These are phyloP conservation scores for Apotomis turbidana DNA, from an alignment of 2,888 invertebrate species.

Conservation along the genomic window DNA sequence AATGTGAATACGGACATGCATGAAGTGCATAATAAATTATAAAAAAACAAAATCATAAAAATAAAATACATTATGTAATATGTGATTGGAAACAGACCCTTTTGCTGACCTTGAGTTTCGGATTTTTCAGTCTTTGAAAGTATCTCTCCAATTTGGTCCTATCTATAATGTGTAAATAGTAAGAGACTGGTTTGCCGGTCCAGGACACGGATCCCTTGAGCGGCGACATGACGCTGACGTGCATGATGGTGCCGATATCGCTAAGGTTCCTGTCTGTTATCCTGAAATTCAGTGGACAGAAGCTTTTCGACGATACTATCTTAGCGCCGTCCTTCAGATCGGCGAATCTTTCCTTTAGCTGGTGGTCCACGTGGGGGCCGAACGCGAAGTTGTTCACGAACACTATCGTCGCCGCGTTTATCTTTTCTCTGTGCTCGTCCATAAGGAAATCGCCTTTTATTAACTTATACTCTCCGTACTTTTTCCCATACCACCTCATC, in stretches of 20 bases:
- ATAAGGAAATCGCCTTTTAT: slow-evolving; percentile 97
- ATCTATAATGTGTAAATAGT: slow-evolving; percentile 99
- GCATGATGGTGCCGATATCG: slow-evolving; percentile 99
- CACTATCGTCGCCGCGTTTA: slow-evolving; percentile 96
- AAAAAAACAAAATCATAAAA: slow-evolving; percentile 35
- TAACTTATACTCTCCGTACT: slow-evolving; percentile 94
- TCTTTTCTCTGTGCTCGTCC: slow-evolving; percentile 96
- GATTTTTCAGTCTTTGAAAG: slow-evolving; percentile 97
- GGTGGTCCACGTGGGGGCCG: slow-evolving; percentile 98
- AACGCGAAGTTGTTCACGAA: slow-evolving; percentile 99
- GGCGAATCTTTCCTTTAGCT: slow-evolving; percentile 97
- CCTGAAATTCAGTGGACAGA: slow-evolving; percentile 99
- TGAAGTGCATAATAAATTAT: background rate
- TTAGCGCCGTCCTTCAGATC: slow-evolving; percentile 97
- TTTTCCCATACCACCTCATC: slow-evolving; percentile 99
- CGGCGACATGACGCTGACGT: slow-evolving; percentile 98
- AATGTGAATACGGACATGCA: slow-evolving; percentile 14
- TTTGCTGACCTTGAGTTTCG: slow-evolving; percentile 88
- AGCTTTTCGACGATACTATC: slow-evolving; percentile 99
- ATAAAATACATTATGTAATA: slow-evolving; percentile 50
- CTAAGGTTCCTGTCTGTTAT: slow-evolving; percentile 98
- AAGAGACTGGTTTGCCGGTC: slow-evolving; percentile 99
- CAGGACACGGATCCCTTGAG: slow-evolving; percentile 98
- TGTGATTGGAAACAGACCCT: slow-evolving; percentile 81
- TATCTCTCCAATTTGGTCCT: slow-evolving; percentile 98